Evolutionary conservation across 2,888 invertebrate species (phyloP), one percentile per base, ranked within the genome.

Genomic region (Aproaerema taeniolella): DNA sequence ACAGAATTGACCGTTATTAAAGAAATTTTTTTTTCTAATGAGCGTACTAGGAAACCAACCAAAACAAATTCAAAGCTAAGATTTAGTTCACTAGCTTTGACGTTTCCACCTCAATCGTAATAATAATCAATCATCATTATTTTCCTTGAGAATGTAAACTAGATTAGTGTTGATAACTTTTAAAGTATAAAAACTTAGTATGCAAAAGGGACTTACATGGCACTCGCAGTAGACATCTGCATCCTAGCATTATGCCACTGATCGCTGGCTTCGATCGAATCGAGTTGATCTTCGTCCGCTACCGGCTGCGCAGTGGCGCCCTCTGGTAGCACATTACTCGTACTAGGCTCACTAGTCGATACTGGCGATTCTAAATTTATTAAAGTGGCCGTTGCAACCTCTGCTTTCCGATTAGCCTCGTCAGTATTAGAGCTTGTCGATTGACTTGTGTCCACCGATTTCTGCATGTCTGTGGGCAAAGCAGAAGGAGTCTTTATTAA

Each of bases 301-400:
- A 58, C 38, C 7, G 47, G 46, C n/a, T 26, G 7, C n/a, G 3
- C 26, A 26, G 26, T 3, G 14, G 13, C 24, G 12, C 24, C 58
- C 55, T 3, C 58, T 53, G 6, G 53, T n/a, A n/a, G 8, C 8
- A 9, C 26, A 9, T n/a, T 45, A 2, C 52, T 52, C 8, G 66
- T 53, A 1, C 51, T 56, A 0, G 70, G 64, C 30, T 69, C 74
- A 25, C 67, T 60, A 2, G 62, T 53, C 1, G 73, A 67, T 30
- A 74, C 74, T 0, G 83, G 85, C 2, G 82, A 81, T 57, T 83
- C 85, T 46, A 85, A 42, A 51, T 86, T 85, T 41, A 85, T 85
- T 2, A 86, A 66, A 1, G 83, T 77, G 0, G 66, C 86, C 1
- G 82, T 82, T 1, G 69, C 82, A n/a, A 87, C 83, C 38, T 82